A percentile compares a stretch with the other conserved stretches of the same genome.
Conservation (phyloP, 2,888 invertebrate genomes). For the Rhagophthalmus giganteus region DNA sequence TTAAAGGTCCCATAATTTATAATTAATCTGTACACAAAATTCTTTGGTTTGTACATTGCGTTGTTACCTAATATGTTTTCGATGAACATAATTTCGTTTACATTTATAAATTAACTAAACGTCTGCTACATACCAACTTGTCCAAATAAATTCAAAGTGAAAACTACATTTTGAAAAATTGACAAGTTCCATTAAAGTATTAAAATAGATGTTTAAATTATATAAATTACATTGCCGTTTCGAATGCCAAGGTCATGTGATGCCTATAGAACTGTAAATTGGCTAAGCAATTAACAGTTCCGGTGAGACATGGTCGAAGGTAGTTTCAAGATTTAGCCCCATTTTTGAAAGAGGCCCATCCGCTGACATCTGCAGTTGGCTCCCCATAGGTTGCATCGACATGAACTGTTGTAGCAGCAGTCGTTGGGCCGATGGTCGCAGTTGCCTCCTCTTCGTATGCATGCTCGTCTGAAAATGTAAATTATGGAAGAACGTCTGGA, state of each 20-base stretch:
- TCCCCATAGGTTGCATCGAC: constrained; percentile 88
- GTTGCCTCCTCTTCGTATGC: constrained; percentile 78
- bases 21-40: constrained; percentile 23
- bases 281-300: no score
- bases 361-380: constrained; percentile 87
- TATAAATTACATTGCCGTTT: constrained; percentile 18
- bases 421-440: constrained; percentile 84
- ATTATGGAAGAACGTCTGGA: constrained; percentile 81
- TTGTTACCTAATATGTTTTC: no score
- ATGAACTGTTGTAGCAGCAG: constrained; percentile 84
- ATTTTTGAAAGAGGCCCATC: constrained; percentile 86
- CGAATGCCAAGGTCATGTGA: constrained; percentile 24
- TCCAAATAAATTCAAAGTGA: no score
- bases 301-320: no score
- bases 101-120: no score
- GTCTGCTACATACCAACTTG: no score
- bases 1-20: no score
- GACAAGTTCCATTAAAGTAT: no score
- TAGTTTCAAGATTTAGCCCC: constrained; percentile 65
- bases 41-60: no score
- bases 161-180: no score
- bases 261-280: constrained; percentile 1
- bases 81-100: no score
- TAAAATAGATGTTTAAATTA: constrained; percentile 1
- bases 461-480: constrained; percentile 84